These are phyloP conservation scores for Anaspis maculata DNA, from an alignment of 2,888 invertebrate genomes.

Conservation along the genomic window DNA sequence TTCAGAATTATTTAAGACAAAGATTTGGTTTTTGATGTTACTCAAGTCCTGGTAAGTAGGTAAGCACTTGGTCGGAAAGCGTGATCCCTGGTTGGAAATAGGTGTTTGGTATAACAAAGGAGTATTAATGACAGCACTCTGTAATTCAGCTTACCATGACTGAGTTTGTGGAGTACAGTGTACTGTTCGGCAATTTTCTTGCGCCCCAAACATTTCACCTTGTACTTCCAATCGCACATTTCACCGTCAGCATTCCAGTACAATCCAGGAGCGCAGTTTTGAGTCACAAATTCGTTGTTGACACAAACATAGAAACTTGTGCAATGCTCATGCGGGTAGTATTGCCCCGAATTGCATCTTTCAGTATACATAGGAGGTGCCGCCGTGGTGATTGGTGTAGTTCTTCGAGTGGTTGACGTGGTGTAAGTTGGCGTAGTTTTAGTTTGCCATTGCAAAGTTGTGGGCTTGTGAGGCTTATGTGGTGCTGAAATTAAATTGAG, in stretches of 20 bases:
- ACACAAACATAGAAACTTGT: constrained; percentile 71
- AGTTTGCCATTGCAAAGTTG: constrained; percentile 38
- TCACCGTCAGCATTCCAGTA: constrained; percentile 59
- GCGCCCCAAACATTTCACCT: constrained; percentile 51
- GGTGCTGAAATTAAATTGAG: constrained; percentile 3
- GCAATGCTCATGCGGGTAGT: constrained; percentile 66
- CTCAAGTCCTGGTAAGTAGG: neutral
- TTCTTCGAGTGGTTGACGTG: constrained; percentile 11
- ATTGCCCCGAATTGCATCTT: constrained; percentile 61
- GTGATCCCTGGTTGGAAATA: no score
- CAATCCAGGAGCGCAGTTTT: constrained; percentile 67
- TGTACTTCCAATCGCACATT: constrained; percentile 69
- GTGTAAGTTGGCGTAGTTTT: constrained; percentile 31
- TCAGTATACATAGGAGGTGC: constrained; percentile 7
- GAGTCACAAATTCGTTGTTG: constrained; percentile 59
- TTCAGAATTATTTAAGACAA: no score
- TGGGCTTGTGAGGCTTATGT: constrained; percentile 5
- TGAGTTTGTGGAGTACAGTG: constrained; percentile 7
- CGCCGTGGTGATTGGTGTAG: constrained; percentile 8
- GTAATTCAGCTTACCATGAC: constrained; percentile 2
- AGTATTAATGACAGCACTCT: no score
- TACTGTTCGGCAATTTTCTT: constrained; percentile 23
- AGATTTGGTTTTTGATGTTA: neutral
- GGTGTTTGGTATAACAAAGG: no score
- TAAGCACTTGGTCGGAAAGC: no score